Evolutionary conservation across 2,797 vertebrate genomes (phyloP).

Genomic region (Sebastes oblongus): DNA sequence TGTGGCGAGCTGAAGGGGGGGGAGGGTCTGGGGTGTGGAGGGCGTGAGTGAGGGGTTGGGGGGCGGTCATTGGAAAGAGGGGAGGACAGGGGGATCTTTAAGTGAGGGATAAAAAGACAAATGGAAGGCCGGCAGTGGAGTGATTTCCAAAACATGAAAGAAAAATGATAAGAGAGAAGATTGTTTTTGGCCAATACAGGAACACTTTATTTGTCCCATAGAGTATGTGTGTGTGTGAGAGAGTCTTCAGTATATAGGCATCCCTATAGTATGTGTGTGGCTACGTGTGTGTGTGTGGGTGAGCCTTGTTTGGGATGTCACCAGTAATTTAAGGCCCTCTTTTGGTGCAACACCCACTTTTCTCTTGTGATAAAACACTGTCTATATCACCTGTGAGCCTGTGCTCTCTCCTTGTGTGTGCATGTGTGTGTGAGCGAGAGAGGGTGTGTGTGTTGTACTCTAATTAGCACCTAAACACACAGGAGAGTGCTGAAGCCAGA

Average conservation of each 20-base stretch:
- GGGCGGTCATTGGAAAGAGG: neutral
- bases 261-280: neutral
- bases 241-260: slow-evolving; percentile 14
- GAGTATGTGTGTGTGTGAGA: slow-evolving; percentile 12
- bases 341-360: slow-evolving; percentile 73
- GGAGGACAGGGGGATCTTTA: slow-evolving; percentile 31
- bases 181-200: slow-evolving; percentile 7
- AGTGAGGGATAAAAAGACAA: slow-evolving; percentile 44
- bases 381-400: slow-evolving; percentile 63
- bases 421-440: slow-evolving; percentile 16
- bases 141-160: slow-evolving; percentile 22
- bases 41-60: neutral
- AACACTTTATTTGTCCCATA: slow-evolving; percentile 20
- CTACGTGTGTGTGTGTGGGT: slow-evolving; percentile 15
- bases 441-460: slow-evolving; percentile 55
- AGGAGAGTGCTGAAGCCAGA: slow-evolving; percentile 74
- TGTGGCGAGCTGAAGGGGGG: slow-evolving; percentile 8
- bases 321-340: slow-evolving; percentile 77
- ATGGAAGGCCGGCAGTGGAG: slow-evolving; percentile 25
- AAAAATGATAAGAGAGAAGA: slow-evolving; percentile 35
- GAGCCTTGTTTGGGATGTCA: slow-evolving; percentile 74
- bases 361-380: slow-evolving; percentile 76
- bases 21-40: neutral
- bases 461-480: slow-evolving; percentile 84
- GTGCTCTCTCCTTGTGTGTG: slow-evolving; percentile 15